Percentiles rank a stretch among this genome's conserved stretches.
Evolutionary conservation across 2,888 invertebrate species (phyloP).

Genomic region (Lathronympha strigana): DNA sequence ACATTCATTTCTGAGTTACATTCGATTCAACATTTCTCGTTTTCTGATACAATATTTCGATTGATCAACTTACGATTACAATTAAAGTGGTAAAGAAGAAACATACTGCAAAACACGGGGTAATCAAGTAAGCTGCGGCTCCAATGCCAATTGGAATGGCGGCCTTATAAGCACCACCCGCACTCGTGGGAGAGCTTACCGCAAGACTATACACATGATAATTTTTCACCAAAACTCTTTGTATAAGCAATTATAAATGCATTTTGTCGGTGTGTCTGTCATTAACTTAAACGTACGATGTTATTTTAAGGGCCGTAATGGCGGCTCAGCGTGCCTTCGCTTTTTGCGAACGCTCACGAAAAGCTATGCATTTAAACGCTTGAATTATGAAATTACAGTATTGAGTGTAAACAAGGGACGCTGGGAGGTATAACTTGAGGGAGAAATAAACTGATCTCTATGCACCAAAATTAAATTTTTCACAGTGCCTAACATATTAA

Average conservation of each 20-base stretch:
- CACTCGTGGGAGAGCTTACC: constrained; percentile 62
- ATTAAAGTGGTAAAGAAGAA: constrained; percentile 1
- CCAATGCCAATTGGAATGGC: constrained; percentile 24
- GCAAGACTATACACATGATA: constrained; percentile 71
- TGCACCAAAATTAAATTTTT: not conserved
- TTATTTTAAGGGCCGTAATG: constrained; percentile 83
- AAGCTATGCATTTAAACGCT: constrained; percentile 84
- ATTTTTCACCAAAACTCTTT: constrained; percentile 82
- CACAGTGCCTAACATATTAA: not conserved
- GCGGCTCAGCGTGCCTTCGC: constrained; percentile 72
- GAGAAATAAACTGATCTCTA: constrained; percentile 9
- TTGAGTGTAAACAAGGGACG: constrained; percentile 75
- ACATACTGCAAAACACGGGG: constrained; percentile 13
- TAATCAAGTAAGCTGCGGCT: constrained; percentile 18
- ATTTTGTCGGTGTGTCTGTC: constrained; percentile 82
- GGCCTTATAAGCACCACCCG: constrained; percentile 19
- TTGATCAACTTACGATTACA: constrained; percentile 6
- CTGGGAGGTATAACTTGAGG: constrained; percentile 49
- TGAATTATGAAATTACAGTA: constrained; percentile 84
- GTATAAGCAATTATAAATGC: constrained; percentile 82
- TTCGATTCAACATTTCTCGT: not conserved
- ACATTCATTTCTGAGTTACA: constrained; percentile 3
- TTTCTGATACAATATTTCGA: not conserved
- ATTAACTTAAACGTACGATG: constrained; percentile 84
- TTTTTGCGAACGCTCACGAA: constrained; percentile 77